These are phyloP conservation scores for Capitulum mitella DNA, from an alignment of 2,888 invertebrate genomes.

Conservation along the genomic window DNA sequence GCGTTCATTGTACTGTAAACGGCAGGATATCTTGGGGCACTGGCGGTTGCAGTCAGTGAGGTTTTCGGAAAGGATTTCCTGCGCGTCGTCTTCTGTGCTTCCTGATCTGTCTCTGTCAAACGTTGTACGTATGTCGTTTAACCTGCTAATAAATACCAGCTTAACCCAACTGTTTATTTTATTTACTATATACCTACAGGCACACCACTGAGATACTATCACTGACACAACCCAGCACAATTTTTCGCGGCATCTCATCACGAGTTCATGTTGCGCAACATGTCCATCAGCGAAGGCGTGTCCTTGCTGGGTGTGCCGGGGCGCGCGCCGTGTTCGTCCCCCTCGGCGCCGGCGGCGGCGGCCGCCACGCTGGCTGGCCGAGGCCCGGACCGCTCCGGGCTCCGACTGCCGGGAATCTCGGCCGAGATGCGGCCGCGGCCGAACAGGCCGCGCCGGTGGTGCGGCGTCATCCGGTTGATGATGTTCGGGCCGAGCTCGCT, in stretches of 20 bases:
- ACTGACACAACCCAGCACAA: not conserved
- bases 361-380: not conserved
- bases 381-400: not conserved
- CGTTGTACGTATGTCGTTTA: not conserved
- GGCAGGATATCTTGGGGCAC: too few species aligned
- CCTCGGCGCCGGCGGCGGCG: too few species aligned
- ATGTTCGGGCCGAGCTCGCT: not conserved
- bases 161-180: not conserved
- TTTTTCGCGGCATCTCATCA: not conserved
- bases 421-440: constrained; percentile 8
- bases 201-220: not conserved
- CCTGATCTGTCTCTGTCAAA: not conserved
- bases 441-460: not conserved
- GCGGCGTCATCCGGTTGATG: not conserved
- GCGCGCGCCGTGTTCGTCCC: too few species aligned
- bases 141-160: not conserved
- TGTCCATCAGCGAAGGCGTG: constrained; percentile 8
- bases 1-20: too few species aligned
- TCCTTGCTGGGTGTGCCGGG: not conserved
- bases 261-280: constrained; percentile 3
- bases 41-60: too few species aligned
- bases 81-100: too few species aligned
- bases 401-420: not conserved
- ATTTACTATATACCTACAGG: not conserved
- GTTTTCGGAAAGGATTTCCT: not conserved